Conservation (phyloP, 2,113 vertebrate species). For the Festucalex cinctus region DNA sequence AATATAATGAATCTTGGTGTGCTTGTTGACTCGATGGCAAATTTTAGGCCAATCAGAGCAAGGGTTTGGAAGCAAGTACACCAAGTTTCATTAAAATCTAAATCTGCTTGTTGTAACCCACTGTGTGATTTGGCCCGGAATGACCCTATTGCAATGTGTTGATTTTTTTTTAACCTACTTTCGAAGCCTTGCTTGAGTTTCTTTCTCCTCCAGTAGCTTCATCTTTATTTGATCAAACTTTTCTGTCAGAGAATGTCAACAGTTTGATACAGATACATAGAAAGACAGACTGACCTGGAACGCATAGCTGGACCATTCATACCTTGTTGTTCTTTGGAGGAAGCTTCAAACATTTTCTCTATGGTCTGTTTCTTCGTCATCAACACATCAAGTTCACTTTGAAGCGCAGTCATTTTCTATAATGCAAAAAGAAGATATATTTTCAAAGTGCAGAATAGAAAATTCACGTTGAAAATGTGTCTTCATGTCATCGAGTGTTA, state of each 20-base stretch:
- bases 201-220: constrained; percentile 80
- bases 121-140: too few species aligned
- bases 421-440: constrained; percentile 2
- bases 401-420: constrained; percentile 69
- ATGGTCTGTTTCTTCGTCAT: constrained; percentile 74
- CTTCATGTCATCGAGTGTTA: too few species aligned
- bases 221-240: constrained; percentile 82
- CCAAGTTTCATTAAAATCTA: too few species aligned
- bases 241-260: constrained; percentile 66
- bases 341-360: constrained; percentile 74
- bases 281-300: too few species aligned
- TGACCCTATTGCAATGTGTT: too few species aligned
- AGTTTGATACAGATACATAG: not conserved
- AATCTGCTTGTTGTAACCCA: too few species aligned
- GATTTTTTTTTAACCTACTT: constrained; percentile 71
- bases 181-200: constrained; percentile 80
- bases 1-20: too few species aligned
- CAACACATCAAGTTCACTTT: constrained; percentile 72
- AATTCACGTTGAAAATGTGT: too few species aligned
- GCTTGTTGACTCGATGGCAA: too few species aligned
- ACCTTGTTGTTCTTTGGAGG: constrained; percentile 82
- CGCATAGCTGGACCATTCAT: constrained; percentile 1
- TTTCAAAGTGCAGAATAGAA: not conserved
- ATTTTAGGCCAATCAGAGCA: too few species aligned
- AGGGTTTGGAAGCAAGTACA: too few species aligned